Percentiles rank a stretch among this genome's conserved stretches.
Conservation (phyloP, 1,140 invertebrate genomes). For the Lordiphosa stackelbergi region DNA sequence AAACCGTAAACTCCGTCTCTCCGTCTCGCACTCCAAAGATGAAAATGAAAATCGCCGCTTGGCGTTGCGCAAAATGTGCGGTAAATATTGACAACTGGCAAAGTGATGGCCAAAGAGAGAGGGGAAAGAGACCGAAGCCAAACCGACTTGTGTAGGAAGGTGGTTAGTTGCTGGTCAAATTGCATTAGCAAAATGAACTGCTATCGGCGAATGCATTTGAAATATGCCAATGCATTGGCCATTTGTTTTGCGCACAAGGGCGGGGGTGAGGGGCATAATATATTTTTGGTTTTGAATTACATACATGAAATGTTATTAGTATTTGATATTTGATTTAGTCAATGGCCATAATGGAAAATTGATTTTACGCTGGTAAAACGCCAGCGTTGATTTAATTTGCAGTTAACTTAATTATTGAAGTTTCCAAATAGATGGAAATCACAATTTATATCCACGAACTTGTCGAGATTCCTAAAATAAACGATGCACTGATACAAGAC, state of each 20-base stretch:
- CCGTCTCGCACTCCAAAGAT: conserved; percentile 14
- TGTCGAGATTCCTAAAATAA: too few species aligned
- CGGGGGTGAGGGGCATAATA: not conserved
- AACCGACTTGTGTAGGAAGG: conserved; percentile 13
- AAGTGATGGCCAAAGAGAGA: not conserved
- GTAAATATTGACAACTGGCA: conserved; percentile 51
- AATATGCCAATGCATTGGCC: conserved; percentile 4
- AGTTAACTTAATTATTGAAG: too few species aligned
- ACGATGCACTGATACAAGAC: too few species aligned
- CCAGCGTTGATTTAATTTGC: too few species aligned
- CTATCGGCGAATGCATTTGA: conserved; percentile 10
- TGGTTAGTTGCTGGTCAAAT: conserved; percentile 34
- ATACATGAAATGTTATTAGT: not conserved
- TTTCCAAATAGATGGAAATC: too few species aligned
- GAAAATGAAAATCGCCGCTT: conserved; percentile 44
- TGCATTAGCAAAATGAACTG: conserved; percentile 48
- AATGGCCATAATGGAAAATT: too few species aligned
- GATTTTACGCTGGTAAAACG: too few species aligned
- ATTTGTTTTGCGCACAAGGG: conserved; percentile 1
- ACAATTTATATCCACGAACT: too few species aligned
- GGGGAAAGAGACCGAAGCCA: conserved; percentile 6
- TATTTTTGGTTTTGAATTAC: conserved; percentile 18
- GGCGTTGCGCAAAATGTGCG: conserved; percentile 58
- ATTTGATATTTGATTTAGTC: too few species aligned
- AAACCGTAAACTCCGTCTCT: conserved; percentile 12